Evolutionary conservation across 2,113 vertebrate genomes (phyloP).

Genomic region (Alaudala cheleensis): DNA sequence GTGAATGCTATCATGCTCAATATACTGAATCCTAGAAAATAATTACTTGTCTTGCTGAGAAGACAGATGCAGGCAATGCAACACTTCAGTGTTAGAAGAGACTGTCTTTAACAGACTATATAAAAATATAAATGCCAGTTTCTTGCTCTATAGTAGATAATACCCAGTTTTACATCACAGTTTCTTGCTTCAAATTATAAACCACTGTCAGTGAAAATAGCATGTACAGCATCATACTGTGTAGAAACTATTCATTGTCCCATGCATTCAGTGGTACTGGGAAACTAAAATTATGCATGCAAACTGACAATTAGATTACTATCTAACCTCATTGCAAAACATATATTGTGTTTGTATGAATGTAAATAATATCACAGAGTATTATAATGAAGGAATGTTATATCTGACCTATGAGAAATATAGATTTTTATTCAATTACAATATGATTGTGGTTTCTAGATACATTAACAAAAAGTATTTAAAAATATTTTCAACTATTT

Average conservation of each 20-base stretch:
- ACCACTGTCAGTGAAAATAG: background rate
- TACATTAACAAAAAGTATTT: background rate
- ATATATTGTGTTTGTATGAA: background rate
- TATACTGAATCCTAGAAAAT: conserved; percentile 4
- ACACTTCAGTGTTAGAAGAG: background rate
- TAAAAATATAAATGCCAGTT: background rate
- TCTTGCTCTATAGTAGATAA: background rate
- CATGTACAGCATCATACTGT: background rate
- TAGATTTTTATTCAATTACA: background rate
- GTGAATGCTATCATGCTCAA: background rate
- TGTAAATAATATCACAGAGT: background rate
- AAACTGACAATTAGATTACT: background rate
- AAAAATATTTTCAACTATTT: background rate
- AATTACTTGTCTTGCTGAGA: conserved; percentile 34
- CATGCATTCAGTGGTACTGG: background rate
- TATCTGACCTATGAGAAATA: background rate
- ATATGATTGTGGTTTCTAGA: background rate
- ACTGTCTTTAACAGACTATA: background rate
- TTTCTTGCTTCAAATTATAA: background rate
- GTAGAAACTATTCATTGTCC: background rate
- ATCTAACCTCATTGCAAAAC: background rate
- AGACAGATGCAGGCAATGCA: background rate
- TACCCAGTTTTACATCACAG: background rate
- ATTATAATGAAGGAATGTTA: background rate
- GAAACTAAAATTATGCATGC: background rate